Base-by-base conservation (phyloP, 1,140 invertebrate species). In the Akabosia matsudoensis region DNA sequence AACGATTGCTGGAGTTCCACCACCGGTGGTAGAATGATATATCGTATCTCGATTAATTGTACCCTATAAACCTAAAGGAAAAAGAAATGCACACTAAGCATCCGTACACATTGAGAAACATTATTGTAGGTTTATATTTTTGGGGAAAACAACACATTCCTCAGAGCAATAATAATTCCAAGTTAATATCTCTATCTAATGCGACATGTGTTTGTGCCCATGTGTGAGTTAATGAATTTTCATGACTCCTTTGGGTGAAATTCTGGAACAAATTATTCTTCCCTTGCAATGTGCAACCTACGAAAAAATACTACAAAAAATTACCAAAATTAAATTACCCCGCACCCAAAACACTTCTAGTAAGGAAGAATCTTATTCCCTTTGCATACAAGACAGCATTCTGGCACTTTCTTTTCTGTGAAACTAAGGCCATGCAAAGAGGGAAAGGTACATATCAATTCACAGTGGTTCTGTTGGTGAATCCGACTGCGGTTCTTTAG, bases 141-240 rank as follows among this genome's bases (percentile, higher is more conserved):
- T 56, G 10, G 22, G 54, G 22, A 56, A 56, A 56, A 56, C 10
- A 56, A 7, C 54, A 4, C 10, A 56, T 24, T 56, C 54, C 54
- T 4, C 54, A 16, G 54, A 24, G 54, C 22, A 56, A 56, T 56
- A 56, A 56, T 56, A 56, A 56, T 56, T 56, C 54, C 22, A 24
- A 56, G 7, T 56, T 56, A 56, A 56, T 56, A 56, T 56, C 54
- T 56, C 24, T 56, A 56, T 56, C 22, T 22, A 56, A 56, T 4
- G 22, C 54, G 54, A 56, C 54, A 56, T 56, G 54, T 24, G 54
- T 56, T 56, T 56, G 54, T 56, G 10, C 54, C 54, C 54, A 16
- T 56, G 54, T 24, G 54, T 56, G 54, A 56, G 54, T 56, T 56
- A 56, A 56, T 56, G 54, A 56, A 56, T 56, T 56, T 56, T 56